phyloP scores from a whole-genome alignment of 2,797 vertebrate genomes.

The Hypotaenidia okinawae region DNA sequence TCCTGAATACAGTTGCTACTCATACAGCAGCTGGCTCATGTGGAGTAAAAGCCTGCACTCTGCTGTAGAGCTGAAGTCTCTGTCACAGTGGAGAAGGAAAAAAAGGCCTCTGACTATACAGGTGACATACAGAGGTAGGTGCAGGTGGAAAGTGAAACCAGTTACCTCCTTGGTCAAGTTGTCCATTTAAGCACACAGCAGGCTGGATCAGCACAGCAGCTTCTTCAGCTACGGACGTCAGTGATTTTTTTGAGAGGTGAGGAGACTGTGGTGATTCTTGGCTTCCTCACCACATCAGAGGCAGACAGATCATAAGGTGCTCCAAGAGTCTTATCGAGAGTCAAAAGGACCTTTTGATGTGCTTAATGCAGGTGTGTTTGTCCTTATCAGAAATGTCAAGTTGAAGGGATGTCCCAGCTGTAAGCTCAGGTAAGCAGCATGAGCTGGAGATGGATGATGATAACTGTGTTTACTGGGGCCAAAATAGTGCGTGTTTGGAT shows the following conservation, averaged over 20 bases:
- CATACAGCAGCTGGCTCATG: not conserved
- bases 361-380: not conserved
- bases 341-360: not conserved
- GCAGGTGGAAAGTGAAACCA: not conserved
- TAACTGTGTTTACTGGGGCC: not conserved
- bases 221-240: not conserved
- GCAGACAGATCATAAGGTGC: not conserved
- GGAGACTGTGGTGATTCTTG: not conserved
- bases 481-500: not conserved
- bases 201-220: not conserved
- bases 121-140: not conserved
- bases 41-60: constrained; percentile 32
- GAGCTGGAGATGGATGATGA: fast-evolving
- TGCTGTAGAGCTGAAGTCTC: constrained; percentile 1
- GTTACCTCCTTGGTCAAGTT: not conserved
- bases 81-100: not conserved
- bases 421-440: not conserved
- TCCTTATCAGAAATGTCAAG: not conserved
- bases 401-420: not conserved
- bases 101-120: not conserved
- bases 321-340: not conserved
- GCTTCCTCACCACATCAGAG: not conserved
- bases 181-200: too few species aligned
- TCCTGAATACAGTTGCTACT: not conserved
- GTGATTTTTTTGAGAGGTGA: not conserved